Base-by-base conservation (phyloP, 2,113 vertebrate genomes). In the Pomatorhinus ruficollis region DNA sequence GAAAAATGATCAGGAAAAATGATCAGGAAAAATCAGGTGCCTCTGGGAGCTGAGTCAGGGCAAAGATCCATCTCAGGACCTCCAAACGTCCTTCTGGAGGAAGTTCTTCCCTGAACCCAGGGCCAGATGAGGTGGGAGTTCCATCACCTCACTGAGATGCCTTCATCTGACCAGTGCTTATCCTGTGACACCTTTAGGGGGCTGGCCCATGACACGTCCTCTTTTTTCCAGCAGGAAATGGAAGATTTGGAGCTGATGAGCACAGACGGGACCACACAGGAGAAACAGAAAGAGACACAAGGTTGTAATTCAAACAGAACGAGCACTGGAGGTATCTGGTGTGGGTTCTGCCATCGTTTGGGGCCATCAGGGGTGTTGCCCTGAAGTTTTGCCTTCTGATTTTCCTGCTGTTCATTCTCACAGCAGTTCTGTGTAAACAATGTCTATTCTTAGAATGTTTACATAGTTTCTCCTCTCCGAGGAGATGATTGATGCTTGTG, bases 281-380 rank as follows among this genome's bases (percentile, higher is more conserved):
- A 27, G 4, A 15, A 13, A 57, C 15, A 82, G 10, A 9, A 50
- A 35, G 52, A 42, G 28, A 45, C 18, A 3, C 40, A 15, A 28
- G 42, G 33, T 5, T 4, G 0, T 39, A 33, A 12, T 5, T 27
- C 14, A 10, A n/a, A n/a, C 50, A 30, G 18, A 22, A 4, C 0
- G 4, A 61, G 47, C 8, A 0, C 60, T 47, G 47, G 39, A 75
- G n/a, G 30, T 25, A 2, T 8, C 52, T 84, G 56, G 5, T 3
- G 33, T 23, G 69, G 42, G 16, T 56, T 69, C 35, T 66, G 64
- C 5, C 50, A 33, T 2, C 54, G 23, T 56, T 14, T 28, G 37
- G 52, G 49, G 50, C 11, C 22, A 4, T 0, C 9, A 15, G 37
- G n/a, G n/a, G n/a, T n/a, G n/a, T n/a, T n/a, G n/a, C n/a, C n/a